These are phyloP conservation scores for Amphiprion ocellaris DNA, from an alignment of 2,113 vertebrate species.

Conservation along the genomic window DNA sequence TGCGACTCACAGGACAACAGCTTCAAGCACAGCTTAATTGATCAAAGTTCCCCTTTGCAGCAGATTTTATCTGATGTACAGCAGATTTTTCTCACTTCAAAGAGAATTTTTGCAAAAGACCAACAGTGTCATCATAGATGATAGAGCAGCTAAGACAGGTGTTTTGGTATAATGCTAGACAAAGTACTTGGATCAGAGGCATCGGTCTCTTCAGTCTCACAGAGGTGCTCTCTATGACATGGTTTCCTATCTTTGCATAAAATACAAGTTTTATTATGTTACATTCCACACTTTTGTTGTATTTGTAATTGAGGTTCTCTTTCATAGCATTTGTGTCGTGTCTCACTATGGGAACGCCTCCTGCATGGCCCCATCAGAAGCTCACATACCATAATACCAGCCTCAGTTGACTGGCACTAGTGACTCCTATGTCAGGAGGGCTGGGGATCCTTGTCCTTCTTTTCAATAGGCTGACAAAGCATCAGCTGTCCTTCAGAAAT, in stretches of 20 bases:
- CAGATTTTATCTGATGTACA: conserved; percentile 6
- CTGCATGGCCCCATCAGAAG: too few species aligned
- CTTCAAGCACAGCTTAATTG: too few species aligned
- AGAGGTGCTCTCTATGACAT: background rate
- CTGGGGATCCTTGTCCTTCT: too few species aligned
- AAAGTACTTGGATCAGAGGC: conserved; percentile 11
- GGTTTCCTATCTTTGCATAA: conserved; percentile 9
- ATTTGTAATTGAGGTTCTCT: conserved; percentile 34
- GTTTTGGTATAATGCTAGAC: background rate
- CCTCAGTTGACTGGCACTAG: too few species aligned
- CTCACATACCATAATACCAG: too few species aligned
- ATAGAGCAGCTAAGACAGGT: background rate
- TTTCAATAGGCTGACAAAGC: too few species aligned
- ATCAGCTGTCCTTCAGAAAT: too few species aligned
- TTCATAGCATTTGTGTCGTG: too few species aligned
- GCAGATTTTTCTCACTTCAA: conserved; percentile 29
- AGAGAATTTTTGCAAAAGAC: conserved; percentile 21
- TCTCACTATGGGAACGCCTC: too few species aligned
- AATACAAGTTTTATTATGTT: conserved; percentile 20
- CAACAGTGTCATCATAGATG: conserved; percentile 5
- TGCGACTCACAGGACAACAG: too few species aligned
- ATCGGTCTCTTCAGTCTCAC: background rate
- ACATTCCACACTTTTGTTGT: conserved; percentile 20
- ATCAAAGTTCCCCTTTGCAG: conserved; percentile 6
- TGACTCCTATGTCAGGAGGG: too few species aligned